Percentiles rank a stretch among this genome's conserved stretches.
Evolutionary conservation across 2,113 vertebrate species (phyloP).

Genomic region (Lanius ludovicianus): DNA sequence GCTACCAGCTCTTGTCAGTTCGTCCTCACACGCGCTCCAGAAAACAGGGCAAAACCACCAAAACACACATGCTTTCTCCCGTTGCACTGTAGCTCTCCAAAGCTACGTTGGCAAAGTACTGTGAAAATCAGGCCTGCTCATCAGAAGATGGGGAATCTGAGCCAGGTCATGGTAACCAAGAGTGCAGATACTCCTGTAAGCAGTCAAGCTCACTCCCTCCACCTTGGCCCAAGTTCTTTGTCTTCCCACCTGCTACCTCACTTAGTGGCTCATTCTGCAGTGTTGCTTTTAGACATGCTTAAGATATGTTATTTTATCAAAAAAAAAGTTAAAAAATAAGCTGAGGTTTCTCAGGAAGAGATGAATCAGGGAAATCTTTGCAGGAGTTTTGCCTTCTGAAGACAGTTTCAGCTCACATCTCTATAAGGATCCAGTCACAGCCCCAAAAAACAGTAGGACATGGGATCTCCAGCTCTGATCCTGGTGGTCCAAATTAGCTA

Average conservation of each 20-base stretch:
- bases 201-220: neutral
- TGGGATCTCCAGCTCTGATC: neutral
- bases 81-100: neutral
- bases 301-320: neutral
- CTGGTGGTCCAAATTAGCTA: neutral
- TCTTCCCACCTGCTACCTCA: fast-evolving
- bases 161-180: neutral
- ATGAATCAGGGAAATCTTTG: neutral
- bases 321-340: neutral
- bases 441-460: neutral
- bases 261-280: neutral
- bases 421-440: neutral
- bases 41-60: neutral
- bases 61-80: neutral
- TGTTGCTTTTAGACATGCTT: neutral
- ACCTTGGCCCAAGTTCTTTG: neutral
- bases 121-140: neutral
- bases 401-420: neutral
- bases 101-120: neutral
- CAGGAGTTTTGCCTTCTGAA: neutral
- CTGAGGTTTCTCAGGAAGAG: neutral
- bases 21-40: fast-evolving
- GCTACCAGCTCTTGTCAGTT: neutral
- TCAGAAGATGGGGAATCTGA: neutral
- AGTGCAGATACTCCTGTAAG: neutral